Conservation (phyloP, 2,113 vertebrate genomes). For the Odocoileus hemionus region DNA sequence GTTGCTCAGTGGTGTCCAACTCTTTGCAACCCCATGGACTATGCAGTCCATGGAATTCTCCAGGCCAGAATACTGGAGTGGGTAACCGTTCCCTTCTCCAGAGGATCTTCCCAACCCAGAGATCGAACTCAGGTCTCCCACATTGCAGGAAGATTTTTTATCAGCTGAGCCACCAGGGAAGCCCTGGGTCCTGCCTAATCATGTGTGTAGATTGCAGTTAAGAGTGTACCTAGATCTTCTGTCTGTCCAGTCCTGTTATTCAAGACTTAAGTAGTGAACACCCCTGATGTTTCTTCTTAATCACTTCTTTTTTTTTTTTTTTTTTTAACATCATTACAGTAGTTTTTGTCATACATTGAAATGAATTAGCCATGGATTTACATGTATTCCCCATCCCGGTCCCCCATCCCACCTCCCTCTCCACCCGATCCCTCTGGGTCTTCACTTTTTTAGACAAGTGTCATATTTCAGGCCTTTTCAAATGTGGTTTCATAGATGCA, state of each 20-base stretch:
- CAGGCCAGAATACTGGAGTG: background rate
- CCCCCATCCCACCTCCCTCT: too few species aligned
- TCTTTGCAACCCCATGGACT: background rate
- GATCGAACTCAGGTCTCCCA: background rate
- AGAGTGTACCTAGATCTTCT: background rate
- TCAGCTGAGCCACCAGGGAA: background rate
- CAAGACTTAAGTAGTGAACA: background rate
- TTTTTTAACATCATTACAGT: too few species aligned
- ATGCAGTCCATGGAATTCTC: background rate
- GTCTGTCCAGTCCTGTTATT: background rate
- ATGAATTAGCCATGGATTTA: too few species aligned
- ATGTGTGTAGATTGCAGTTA: background rate
- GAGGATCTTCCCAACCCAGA: background rate
- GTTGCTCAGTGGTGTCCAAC: background rate
- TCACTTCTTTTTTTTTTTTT: background rate
- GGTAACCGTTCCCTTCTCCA: background rate
- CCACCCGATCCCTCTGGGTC: too few species aligned
- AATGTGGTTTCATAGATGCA: background rate
- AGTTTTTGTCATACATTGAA: too few species aligned
- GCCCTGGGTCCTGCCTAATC: background rate
- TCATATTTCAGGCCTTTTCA: background rate
- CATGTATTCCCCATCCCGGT: too few species aligned
- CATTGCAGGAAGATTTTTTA: background rate
- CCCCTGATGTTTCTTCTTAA: background rate
- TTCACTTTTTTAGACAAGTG: background rate